Percentiles rank a stretch among this genome's conserved stretches.
phyloP scores from a whole-genome alignment of 2,888 invertebrate genomes.

The Entomobrya multifasciata region DNA sequence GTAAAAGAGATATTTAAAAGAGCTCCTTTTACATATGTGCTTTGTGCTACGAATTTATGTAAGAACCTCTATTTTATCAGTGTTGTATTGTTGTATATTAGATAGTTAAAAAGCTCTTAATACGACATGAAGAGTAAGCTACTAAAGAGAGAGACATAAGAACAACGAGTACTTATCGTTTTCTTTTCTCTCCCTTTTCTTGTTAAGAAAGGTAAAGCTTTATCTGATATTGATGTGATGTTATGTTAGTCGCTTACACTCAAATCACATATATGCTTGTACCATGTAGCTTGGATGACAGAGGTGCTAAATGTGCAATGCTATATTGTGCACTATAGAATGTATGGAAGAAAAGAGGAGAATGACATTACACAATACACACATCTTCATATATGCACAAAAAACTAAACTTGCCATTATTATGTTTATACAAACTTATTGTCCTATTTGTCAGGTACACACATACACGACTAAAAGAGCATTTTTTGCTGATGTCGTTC shows the following conservation, averaged over 20 bases:
- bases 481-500: constrained; percentile 66
- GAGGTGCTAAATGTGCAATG: constrained; percentile 12
- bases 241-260: constrained; percentile 27
- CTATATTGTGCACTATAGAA: neutral
- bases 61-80: neutral
- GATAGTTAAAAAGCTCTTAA: neutral
- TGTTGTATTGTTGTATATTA: too few relatives aligned
- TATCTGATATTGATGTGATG: constrained; percentile 66
- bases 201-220: constrained; percentile 45
- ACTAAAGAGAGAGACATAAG: constrained; percentile 4
- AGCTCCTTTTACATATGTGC: neutral
- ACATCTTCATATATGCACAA: constrained; percentile 20
- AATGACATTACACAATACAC: neutral
- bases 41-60: too few relatives aligned
- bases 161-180: constrained; percentile 21
- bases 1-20: constrained; percentile 55
- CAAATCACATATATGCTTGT: neutral
- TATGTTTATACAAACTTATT: constrained; percentile 57
- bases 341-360: too few relatives aligned
- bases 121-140: neutral
- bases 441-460: constrained; percentile 48
- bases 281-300: neutral
- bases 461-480: constrained; percentile 23
- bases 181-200: neutral
- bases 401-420: neutral